phyloP scores from a whole-genome alignment of 2,888 invertebrate species.

The Cheiracanthium punctorium region DNA sequence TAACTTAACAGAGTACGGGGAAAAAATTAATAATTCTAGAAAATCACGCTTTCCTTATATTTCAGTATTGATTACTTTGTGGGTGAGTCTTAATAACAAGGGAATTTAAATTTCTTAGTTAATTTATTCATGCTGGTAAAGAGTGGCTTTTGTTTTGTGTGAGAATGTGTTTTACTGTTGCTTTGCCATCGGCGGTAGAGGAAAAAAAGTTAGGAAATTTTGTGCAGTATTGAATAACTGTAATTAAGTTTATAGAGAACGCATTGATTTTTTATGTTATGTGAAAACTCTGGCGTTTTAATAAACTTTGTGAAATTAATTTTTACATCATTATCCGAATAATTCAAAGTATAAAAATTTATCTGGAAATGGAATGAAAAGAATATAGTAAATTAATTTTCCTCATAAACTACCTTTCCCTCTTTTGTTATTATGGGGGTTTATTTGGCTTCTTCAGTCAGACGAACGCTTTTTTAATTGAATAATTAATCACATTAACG shows the following conservation, averaged over 20 bases:
- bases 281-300: neutral
- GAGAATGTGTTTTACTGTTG: neutral
- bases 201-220: neutral
- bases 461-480: no score
- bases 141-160: conserved; percentile 2
- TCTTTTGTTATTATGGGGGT: no score
- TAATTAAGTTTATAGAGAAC: conserved; percentile 33
- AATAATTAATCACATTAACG: no score
- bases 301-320: neutral
- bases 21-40: neutral
- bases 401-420: no score
- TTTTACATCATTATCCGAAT: neutral
- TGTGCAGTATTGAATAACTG: conserved; percentile 29
- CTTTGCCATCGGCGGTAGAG: conserved; percentile 10
- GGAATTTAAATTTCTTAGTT: conserved; percentile 35
- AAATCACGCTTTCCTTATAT: conserved; percentile 21
- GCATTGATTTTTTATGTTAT: conserved; percentile 1
- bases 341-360: neutral
- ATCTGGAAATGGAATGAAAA: no score
- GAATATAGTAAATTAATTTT: no score
- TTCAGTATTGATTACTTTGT: conserved; percentile 30
- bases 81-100: conserved; percentile 19
- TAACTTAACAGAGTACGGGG: no score
- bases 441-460: no score
- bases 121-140: conserved; percentile 34